phyloP scores from a whole-genome alignment of 2,113 vertebrate genomes.

The Oreocharis arfaki region DNA sequence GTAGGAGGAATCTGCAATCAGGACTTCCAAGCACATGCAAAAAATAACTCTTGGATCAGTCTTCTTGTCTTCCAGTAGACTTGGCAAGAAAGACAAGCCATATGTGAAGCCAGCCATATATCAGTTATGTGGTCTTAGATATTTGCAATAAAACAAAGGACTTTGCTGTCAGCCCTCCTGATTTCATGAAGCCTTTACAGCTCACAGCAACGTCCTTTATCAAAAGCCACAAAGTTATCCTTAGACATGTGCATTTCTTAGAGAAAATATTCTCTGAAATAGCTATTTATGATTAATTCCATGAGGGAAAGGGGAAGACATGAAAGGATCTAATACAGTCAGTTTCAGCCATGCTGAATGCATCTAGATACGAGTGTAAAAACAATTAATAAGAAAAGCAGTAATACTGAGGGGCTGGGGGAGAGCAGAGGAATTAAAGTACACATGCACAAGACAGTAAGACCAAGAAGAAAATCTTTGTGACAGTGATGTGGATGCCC shows the following conservation, averaged over 20 bases:
- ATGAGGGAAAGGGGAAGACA: slow-evolving; percentile 12
- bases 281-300: slow-evolving; percentile 55
- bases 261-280: slow-evolving; percentile 38
- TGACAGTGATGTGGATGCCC: neutral
- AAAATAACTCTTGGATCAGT: slow-evolving; percentile 64
- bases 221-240: slow-evolving; percentile 44
- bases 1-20: slow-evolving; percentile 53
- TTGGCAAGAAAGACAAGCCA: slow-evolving; percentile 63
- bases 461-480: slow-evolving; percentile 1
- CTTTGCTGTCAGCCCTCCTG: slow-evolving; percentile 39
- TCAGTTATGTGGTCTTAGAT: slow-evolving; percentile 60
- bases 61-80: slow-evolving; percentile 61
- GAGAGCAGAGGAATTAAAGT: neutral
- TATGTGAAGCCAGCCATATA: slow-evolving; percentile 60
- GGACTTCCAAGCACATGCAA: slow-evolving; percentile 55
- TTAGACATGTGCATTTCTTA: slow-evolving; percentile 41
- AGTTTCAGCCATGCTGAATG: slow-evolving; percentile 4
- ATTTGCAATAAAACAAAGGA: slow-evolving; percentile 60
- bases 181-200: slow-evolving; percentile 40
- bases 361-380: neutral
- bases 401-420: neutral
- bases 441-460: neutral
- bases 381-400: slow-evolving; percentile 7
- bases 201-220: slow-evolving; percentile 48
- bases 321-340: neutral